Conservation (phyloP, 2,113 vertebrate genomes). For the Hepsetus odoe region DNA sequence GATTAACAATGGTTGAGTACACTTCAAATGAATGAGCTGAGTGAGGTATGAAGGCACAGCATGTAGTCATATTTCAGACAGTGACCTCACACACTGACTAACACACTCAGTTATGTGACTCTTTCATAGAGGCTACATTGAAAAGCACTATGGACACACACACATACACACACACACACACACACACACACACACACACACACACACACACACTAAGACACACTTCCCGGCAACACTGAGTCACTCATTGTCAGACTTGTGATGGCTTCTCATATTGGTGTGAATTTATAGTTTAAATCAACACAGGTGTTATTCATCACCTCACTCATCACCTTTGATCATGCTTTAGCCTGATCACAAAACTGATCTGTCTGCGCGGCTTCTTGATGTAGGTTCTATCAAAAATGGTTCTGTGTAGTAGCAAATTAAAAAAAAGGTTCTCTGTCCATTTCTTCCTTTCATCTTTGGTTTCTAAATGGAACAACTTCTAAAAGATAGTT, state of each 20-base stretch:
- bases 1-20: conserved; percentile 42
- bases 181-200: conserved; percentile 21
- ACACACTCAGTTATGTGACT: conserved; percentile 42
- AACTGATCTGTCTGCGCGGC: not conserved
- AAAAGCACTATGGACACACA: conserved; percentile 9
- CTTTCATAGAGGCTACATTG: conserved; percentile 40
- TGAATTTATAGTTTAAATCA: conserved; percentile 22
- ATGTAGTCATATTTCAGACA: conserved; percentile 54
- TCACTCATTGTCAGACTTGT: conserved; percentile 39
- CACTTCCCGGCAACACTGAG: conserved; percentile 50
- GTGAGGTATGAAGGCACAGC: conserved; percentile 38
- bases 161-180: conserved; percentile 15
- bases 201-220: conserved; percentile 22
- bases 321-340: conserved; percentile 12
- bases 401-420: not conserved
- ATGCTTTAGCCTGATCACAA: not conserved
- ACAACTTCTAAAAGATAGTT: no score
- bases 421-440: no score
- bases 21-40: conserved; percentile 42
- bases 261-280: conserved; percentile 26
- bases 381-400: no score
- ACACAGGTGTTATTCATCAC: conserved; percentile 34
- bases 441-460: no score
- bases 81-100: conserved; percentile 57
- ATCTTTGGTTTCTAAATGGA: no score